Evolutionary conservation across 2,888 invertebrate genomes (phyloP).

Genomic region (Rhorus exstirpatorius): DNA sequence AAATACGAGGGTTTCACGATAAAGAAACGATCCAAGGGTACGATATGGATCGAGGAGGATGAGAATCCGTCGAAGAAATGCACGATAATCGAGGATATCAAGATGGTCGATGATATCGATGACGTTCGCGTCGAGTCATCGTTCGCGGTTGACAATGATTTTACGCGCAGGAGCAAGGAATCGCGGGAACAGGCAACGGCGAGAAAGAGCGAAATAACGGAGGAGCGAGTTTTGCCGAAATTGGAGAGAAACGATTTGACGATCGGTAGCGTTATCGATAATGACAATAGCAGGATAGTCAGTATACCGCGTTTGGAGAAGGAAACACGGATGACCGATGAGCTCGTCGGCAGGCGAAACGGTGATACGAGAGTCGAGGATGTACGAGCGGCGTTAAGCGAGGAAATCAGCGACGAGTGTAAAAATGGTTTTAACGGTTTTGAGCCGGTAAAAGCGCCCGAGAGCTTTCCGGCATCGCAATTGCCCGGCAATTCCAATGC

Average conservation of each 20-base stretch:
- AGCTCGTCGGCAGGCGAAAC: neutral
- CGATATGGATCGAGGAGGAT: constrained; percentile 84
- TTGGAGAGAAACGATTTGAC: constrained; percentile 63
- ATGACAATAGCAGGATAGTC: constrained; percentile 52
- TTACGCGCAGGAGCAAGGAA: constrained; percentile 62
- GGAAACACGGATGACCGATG: constrained; percentile 47
- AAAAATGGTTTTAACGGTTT: constrained; percentile 67
- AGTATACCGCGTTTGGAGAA: constrained; percentile 65
- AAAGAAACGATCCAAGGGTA: constrained; percentile 84
- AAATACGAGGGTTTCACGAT: constrained; percentile 83
- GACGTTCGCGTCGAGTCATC: constrained; percentile 30
- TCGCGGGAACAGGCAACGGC: constrained; percentile 54
- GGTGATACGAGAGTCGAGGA: constrained; percentile 23
- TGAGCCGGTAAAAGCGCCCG: constrained; percentile 53
- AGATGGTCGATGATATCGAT: constrained; percentile 54
- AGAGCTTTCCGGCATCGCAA: constrained; percentile 61
- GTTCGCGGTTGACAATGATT: constrained; percentile 58
- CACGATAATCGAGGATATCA: constrained; percentile 65
- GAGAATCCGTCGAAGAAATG: constrained; percentile 77
- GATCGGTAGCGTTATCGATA: constrained; percentile 18
- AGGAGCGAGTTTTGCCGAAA: constrained; percentile 60
- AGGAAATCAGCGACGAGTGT: constrained; percentile 53
- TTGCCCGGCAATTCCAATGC: constrained; percentile 56
- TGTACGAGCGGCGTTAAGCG: neutral
- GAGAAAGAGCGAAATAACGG: constrained; percentile 55